These are phyloP conservation scores for Tragelaphus eurycerus DNA, from an alignment of 2,797 vertebrate species.

Conservation along the genomic window DNA sequence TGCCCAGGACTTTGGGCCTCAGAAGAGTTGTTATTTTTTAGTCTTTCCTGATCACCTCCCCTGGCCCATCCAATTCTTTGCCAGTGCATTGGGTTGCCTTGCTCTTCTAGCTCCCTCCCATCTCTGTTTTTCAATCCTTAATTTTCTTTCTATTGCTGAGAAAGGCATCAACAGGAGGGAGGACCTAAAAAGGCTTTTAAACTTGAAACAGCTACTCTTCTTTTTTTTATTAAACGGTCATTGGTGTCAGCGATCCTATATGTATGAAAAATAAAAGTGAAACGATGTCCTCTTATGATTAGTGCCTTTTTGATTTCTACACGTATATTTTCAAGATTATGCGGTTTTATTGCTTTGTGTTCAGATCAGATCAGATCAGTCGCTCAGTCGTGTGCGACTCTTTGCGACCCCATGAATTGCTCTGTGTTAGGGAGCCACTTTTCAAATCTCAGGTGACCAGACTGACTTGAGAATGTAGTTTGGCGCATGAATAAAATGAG, in stretches of 20 bases:
- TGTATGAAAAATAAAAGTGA: constrained; percentile 65
- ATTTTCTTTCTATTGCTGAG: constrained; percentile 35
- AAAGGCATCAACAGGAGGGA: constrained; percentile 8
- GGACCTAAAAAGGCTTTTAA: constrained; percentile 19
- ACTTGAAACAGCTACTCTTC: constrained; percentile 15
- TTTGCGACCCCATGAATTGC: neutral
- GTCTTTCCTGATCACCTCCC: neutral
- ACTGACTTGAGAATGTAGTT: neutral
- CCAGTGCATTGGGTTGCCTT: neutral
- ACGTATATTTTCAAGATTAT: constrained; percentile 35
- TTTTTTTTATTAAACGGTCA: constrained; percentile 40
- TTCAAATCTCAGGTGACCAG: neutral
- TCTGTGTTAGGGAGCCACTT: constrained; percentile 9
- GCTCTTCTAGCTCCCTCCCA: neutral
- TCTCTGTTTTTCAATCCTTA: neutral
- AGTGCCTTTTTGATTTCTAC: constrained; percentile 26
- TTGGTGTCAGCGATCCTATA: constrained; percentile 12
- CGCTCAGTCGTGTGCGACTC: too few species aligned
- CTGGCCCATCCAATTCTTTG: neutral
- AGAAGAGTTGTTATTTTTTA: neutral
- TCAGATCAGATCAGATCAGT: too few species aligned
- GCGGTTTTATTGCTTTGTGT: neutral
- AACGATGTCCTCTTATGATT: neutral
- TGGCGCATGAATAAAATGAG: constrained; percentile 69
- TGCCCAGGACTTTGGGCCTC: neutral